phyloP scores from a whole-genome alignment of 1,140 invertebrate species.

The Ridgeia piscesae region DNA sequence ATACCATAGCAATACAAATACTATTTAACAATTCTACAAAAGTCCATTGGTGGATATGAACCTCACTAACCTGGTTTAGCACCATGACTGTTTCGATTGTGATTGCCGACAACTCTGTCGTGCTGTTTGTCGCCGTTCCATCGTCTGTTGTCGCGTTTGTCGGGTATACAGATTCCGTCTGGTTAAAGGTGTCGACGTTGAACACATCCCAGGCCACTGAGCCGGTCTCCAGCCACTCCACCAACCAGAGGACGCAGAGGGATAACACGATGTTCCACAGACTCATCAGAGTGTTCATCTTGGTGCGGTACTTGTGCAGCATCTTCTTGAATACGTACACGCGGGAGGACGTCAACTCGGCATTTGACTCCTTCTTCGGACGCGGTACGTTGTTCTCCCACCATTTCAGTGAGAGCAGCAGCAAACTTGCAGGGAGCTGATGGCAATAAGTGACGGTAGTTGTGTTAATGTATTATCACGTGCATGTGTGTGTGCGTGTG shows the following conservation, averaged over 20 bases:
- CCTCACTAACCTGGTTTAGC: neutral
- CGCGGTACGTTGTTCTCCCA: slow-evolving; percentile 89
- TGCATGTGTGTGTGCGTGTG: neutral
- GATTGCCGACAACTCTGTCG: neutral
- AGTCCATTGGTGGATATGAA: too few relatives aligned
- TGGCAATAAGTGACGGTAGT: slow-evolving; percentile 56
- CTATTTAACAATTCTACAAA: too few relatives aligned
- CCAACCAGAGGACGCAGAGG: neutral
- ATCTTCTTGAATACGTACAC: neutral
- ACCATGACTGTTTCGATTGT: neutral
- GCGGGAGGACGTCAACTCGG: slow-evolving; percentile 51
- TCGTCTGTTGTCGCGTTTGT: neutral
- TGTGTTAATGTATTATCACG: slow-evolving; percentile 15
- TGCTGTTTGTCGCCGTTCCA: neutral
- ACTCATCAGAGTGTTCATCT: slow-evolving; percentile 9
- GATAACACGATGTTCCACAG: neutral
- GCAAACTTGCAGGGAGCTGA: slow-evolving; percentile 79
- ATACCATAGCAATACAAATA: too few relatives aligned
- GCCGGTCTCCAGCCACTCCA: neutral
- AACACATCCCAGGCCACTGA: neutral
- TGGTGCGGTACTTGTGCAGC: neutral
- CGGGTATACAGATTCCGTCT: neutral
- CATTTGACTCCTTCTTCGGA: slow-evolving; percentile 52
- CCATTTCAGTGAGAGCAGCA: slow-evolving; percentile 88
- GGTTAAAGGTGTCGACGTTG: neutral